A percentile compares a stretch with the other conserved stretches of the same genome.
Conservation (phyloP, 2,797 vertebrate genomes). For the Fistularia commersonii region DNA sequence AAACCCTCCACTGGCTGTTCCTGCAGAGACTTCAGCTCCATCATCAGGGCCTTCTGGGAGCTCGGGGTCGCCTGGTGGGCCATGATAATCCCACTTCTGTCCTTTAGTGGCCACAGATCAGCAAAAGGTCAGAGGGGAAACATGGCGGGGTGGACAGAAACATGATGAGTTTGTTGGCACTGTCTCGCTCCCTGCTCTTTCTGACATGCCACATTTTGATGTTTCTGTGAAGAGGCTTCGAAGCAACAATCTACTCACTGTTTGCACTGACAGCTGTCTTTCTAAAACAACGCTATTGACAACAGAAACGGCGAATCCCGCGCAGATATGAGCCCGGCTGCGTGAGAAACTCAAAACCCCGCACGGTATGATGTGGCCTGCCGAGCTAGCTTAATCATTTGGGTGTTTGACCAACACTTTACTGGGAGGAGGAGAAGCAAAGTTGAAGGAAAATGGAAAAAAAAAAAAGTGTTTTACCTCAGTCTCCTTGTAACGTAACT, state of each 20-base stretch:
- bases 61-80: conserved; percentile 95
- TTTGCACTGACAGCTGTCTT: no score
- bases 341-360: no score
- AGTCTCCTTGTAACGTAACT: conserved; percentile 37
- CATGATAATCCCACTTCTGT: conserved; percentile 74
- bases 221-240: no score
- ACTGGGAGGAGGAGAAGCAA: conserved; percentile 9
- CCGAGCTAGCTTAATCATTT: conserved; percentile 33
- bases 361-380: conserved; percentile 28
- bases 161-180: background rate
- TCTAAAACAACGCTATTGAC: background rate
- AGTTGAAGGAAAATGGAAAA: conserved; percentile 42
- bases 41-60: conserved; percentile 94
- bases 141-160: background rate
- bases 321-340: no score
- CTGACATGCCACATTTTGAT: no score
- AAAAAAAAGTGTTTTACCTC: conserved; percentile 64
- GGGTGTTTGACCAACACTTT: background rate
- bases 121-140: background rate
- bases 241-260: no score
- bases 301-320: background rate
- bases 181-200: background rate
- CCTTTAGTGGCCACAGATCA: conserved; percentile 6
- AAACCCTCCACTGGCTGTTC: conserved; percentile 96
- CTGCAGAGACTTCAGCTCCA: conserved; percentile 93